Evolutionary conservation across 2,797 vertebrate species (phyloP), one percentile per base, ranked within the genome.

Genomic region (Urocyon cinereoargenteus): DNA sequence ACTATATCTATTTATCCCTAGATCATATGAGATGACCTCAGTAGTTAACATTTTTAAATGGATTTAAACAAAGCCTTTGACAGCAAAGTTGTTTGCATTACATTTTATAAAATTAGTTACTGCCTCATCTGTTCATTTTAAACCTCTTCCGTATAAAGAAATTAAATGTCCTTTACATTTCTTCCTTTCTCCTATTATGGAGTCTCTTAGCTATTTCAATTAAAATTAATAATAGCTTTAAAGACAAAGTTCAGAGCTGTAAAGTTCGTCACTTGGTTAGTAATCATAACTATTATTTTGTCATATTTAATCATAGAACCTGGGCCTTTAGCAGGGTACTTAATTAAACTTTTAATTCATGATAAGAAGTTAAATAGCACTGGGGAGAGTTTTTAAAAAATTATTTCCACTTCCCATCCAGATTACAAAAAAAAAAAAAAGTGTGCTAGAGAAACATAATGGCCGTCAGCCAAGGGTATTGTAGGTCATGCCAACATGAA

Each of bases 291-390:
- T 98, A 97, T 98, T 98, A 98, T 98, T 99, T 98, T 98, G 97
- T 98, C 98, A 97, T 98, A 98, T 98, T 98, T 99, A 98, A 98
- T 98, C 98, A 98, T 18, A 96, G 98, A 98, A 98, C 97, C 96
- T 82, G 77, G 97, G 97, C 98, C 97, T 99, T 98, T 98, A 98
- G 98, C 96, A 97, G 97, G 97, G 90, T 97, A 96, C 98, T 98
- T 99, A 98, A 99, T 99, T 98, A 99, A 98, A 98, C 95, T 98
- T 98, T 98, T 98, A 98, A 98, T 99, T 99, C 98, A 98, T 98
- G 97, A 98, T 98, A 98, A 99, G 98, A 98, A 98, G 98, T 98
- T 98, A 99, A 98, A 98, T 98, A 98, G 98, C 97, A 98, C 97
- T 98, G 98, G 96, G 0, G 97, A 98, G 90, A 87, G 49, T 92